Conservation (phyloP, 1,140 invertebrate species). For the Trichogramma pretiosum region DNA sequence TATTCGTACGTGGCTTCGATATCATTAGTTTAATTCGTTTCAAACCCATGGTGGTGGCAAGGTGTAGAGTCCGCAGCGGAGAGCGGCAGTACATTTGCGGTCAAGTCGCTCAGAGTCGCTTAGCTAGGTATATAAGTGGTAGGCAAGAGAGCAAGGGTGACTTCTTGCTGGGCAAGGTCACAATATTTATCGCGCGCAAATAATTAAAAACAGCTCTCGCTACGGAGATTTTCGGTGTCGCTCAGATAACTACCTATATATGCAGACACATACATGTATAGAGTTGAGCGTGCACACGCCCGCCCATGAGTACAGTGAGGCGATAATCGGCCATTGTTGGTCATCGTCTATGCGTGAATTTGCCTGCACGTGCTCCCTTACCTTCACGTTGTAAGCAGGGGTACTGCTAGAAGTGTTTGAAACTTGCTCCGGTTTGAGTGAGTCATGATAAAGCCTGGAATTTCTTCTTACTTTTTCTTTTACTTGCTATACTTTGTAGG, state of each 20-base stretch:
- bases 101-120: slow-evolving; percentile 10
- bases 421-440: no score
- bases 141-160: no score
- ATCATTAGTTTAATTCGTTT: slow-evolving; percentile 20
- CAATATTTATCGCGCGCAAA: slow-evolving; percentile 24
- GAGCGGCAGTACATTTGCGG: slow-evolving; percentile 7
- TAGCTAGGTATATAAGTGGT: neutral
- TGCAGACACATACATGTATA: slow-evolving; percentile 6
- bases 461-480: no score
- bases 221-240: no score
- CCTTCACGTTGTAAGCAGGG: no score
- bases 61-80: neutral
- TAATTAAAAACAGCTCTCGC: slow-evolving; percentile 19
- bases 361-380: neutral
- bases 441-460: no score
- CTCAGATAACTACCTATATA: no score
- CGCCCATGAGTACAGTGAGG: slow-evolving; percentile 18
- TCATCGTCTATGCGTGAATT: slow-evolving; percentile 8
- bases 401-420: no score
- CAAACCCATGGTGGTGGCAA: no score
- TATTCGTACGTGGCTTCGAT: neutral
- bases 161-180: slow-evolving; percentile 12
- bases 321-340: slow-evolving; percentile 15
- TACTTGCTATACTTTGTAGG: no score
- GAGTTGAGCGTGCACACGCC: slow-evolving; percentile 18